phyloP scores from a whole-genome alignment of 2,113 vertebrate genomes.

The Bambusicola thoracicus region DNA sequence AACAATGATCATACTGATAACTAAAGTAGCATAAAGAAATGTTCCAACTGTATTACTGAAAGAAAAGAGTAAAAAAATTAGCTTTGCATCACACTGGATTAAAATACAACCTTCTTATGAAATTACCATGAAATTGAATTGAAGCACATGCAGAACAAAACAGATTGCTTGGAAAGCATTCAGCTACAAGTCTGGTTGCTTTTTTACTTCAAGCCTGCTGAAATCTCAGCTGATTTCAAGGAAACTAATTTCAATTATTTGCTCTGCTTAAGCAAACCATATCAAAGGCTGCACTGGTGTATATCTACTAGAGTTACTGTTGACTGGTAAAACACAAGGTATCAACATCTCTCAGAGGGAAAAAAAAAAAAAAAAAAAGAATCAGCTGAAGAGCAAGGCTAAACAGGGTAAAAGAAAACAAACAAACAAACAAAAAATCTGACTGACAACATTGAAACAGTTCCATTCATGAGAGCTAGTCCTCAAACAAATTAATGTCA shows the following conservation, averaged over 20 bases:
- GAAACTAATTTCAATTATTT: slow-evolving; percentile 65
- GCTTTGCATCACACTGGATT: slow-evolving; percentile 49
- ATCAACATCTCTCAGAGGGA: not conserved
- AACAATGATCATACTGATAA: slow-evolving; percentile 45
- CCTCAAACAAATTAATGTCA: not conserved
- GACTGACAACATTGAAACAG: not conserved
- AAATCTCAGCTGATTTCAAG: slow-evolving; percentile 70
- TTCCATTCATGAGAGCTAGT: not conserved
- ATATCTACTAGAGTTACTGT: not conserved
- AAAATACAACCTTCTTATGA: slow-evolving; percentile 72
- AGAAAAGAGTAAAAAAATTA: slow-evolving; percentile 34
- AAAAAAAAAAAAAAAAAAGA: not conserved
- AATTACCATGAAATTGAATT: slow-evolving; percentile 74
- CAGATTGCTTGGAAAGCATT: slow-evolving; percentile 73
- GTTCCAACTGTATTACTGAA: slow-evolving; percentile 35
- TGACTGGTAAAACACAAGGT: not conserved
- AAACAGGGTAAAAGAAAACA: not conserved
- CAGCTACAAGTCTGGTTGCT: slow-evolving; percentile 35
- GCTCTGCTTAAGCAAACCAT: slow-evolving; percentile 37
- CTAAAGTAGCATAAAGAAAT: slow-evolving; percentile 13
- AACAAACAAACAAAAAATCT: not conserved
- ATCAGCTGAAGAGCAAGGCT: not conserved
- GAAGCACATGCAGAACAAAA: slow-evolving; percentile 68
- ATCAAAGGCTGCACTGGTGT: not conserved
- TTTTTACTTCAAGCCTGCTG: slow-evolving; percentile 23